Conservation (phyloP, 2,888 invertebrate genomes). For the Lasioglossum malachurum region DNA sequence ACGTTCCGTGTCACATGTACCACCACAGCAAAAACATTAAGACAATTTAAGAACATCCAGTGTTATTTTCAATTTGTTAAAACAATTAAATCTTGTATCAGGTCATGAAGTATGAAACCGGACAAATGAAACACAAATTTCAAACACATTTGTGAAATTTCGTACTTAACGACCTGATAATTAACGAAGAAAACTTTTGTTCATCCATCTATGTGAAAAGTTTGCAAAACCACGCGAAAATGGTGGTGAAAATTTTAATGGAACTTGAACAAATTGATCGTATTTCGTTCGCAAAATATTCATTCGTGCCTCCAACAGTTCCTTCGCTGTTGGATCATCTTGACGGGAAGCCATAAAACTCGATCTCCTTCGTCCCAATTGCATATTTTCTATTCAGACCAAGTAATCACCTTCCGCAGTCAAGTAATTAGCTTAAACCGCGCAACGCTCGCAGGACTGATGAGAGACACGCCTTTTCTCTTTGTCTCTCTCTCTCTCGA, state of each 20-base stretch:
- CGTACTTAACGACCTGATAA: too few relatives aligned
- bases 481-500: background rate
- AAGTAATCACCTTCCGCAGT: background rate
- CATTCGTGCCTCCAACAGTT: background rate
- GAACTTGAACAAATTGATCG: background rate
- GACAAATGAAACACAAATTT: too few relatives aligned
- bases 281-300: background rate
- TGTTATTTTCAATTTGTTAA: too few relatives aligned
- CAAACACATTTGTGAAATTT: too few relatives aligned
- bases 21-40: too few relatives aligned
- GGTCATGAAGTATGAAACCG: too few relatives aligned
- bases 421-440: conserved; percentile 6
- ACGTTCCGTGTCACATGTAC: too few relatives aligned
- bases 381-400: background rate
- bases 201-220: too few relatives aligned
- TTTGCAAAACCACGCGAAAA: background rate
- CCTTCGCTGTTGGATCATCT: background rate
- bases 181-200: too few relatives aligned
- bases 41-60: too few relatives aligned
- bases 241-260: background rate
- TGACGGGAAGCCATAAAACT: background rate
- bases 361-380: conserved; percentile 1
- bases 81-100: too few relatives aligned
- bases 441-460: background rate
- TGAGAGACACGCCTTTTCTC: background rate